These are phyloP conservation scores for Eudasyphora cyanicolor DNA, from an alignment of 2,888 invertebrate species.

Conservation along the genomic window DNA sequence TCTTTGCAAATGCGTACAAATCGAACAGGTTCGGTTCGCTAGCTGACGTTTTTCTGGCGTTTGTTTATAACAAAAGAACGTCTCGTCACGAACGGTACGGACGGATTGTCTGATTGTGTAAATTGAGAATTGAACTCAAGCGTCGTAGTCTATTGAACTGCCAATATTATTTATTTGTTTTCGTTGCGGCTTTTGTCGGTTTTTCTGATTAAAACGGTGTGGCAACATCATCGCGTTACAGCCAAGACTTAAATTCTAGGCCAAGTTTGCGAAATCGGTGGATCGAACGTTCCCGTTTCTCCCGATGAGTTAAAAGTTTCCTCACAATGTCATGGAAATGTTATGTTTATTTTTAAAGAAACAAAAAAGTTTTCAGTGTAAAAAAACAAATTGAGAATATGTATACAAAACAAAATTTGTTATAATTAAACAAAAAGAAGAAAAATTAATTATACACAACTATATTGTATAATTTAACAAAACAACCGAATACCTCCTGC, in stretches of 20 bases:
- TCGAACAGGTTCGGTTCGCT: slow-evolving; percentile 77
- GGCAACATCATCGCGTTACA: slow-evolving; percentile 9
- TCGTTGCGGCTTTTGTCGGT: slow-evolving; percentile 11
- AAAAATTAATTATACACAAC: not conserved
- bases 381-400: slow-evolving; percentile 8
- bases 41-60: slow-evolving; percentile 71
- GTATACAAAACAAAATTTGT: slow-evolving; percentile 38
- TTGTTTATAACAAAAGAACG: slow-evolving; percentile 80
- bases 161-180: slow-evolving; percentile 42
- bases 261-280: slow-evolving; percentile 28
- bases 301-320: not conserved
- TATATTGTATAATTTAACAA: slow-evolving; percentile 45
- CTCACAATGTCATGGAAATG: slow-evolving; percentile 1
- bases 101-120: slow-evolving; percentile 67
- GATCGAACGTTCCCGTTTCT: not conserved
- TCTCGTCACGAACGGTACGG: slow-evolving; percentile 79
- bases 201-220: not conserved
- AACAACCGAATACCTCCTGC: slow-evolving; percentile 61
- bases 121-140: slow-evolving; percentile 58
- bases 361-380: not conserved
- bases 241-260: slow-evolving; percentile 41
- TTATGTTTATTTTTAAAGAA: not conserved
- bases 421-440: slow-evolving; percentile 39
- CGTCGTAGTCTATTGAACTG: slow-evolving; percentile 37
- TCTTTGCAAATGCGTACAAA: slow-evolving; percentile 65